Evolutionary conservation across 2,888 invertebrate species (phyloP).

Genomic region (Dendrolimus houi): DNA sequence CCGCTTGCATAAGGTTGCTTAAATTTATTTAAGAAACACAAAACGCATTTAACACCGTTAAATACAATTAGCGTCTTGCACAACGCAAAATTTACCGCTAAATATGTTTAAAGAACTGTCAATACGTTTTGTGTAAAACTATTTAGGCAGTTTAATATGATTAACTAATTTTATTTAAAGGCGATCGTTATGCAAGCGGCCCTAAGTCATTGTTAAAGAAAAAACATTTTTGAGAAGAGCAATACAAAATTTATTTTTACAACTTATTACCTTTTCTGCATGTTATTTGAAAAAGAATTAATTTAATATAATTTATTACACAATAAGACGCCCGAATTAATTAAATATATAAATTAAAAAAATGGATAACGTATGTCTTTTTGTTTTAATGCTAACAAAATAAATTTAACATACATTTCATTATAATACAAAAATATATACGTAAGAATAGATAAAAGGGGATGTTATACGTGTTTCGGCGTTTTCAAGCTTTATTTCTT

Average conservation of each 20-base stretch:
- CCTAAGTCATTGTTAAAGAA: not conserved
- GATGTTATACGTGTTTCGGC: conserved; percentile 32
- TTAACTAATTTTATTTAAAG: too few relatives aligned
- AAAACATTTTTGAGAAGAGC: conserved; percentile 39
- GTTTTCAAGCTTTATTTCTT: conserved; percentile 6
- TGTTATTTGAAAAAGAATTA: conserved; percentile 36
- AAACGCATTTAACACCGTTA: too few relatives aligned
- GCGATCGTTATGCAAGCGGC: too few relatives aligned
- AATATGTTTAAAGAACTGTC: too few relatives aligned
- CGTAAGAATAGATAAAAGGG: conserved; percentile 66
- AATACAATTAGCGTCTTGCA: too few relatives aligned
- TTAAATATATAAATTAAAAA: conserved; percentile 36
- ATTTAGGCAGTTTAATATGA: too few relatives aligned
- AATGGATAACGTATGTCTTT: conserved; percentile 71
- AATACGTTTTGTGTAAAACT: too few relatives aligned
- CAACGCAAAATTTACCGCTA: too few relatives aligned
- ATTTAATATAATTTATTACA: conserved; percentile 33
- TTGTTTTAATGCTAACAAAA: conserved; percentile 75
- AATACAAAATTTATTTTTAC: conserved; percentile 68
- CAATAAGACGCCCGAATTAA: conserved; percentile 4
- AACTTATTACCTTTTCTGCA: conserved; percentile 33
- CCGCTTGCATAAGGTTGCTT: too few relatives aligned
- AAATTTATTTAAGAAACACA: too few relatives aligned
- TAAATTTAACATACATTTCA: conserved; percentile 73
- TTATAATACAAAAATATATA: conserved; percentile 75